Evolutionary conservation across 2,113 vertebrate species (phyloP).

Genomic region (Rhinolophus sinicus): DNA sequence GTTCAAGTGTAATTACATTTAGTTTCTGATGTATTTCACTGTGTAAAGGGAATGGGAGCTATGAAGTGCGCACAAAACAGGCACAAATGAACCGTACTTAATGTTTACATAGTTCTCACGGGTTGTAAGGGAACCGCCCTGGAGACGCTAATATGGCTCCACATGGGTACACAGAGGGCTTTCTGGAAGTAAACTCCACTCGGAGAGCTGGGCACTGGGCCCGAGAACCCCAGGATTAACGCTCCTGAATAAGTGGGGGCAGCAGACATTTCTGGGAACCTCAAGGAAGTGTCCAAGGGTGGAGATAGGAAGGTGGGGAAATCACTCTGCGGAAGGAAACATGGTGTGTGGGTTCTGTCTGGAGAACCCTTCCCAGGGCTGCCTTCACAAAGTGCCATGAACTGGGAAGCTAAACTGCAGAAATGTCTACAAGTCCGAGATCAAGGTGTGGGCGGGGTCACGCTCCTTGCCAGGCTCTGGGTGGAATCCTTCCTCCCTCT

Average conservation of each 20-base stretch:
- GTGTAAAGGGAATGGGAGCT: neutral
- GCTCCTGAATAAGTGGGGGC: neutral
- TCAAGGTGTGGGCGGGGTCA: neutral
- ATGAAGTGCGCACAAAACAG: neutral
- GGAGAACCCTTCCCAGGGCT: rapidly evolving
- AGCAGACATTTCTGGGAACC: neutral
- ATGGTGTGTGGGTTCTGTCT: neutral
- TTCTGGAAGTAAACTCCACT: no score
- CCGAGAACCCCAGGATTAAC: no score
- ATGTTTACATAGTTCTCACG: rapidly evolving
- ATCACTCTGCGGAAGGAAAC: rapidly evolving
- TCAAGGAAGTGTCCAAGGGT: neutral
- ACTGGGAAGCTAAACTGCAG: rapidly evolving
- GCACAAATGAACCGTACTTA: rapidly evolving
- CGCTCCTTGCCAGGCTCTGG: rapidly evolving
- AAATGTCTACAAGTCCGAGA: rapidly evolving
- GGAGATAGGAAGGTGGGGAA: no score
- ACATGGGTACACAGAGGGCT: neutral
- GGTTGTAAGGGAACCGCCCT: rapidly evolving
- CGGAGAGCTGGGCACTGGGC: neutral
- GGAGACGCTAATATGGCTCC: no score
- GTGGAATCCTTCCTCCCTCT: neutral
- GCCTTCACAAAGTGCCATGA: rapidly evolving
- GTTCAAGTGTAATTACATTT: neutral
- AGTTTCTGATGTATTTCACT: neutral